These are phyloP conservation scores for Drosophila ochracea DNA, from an alignment of 2,888 invertebrate species.

Conservation along the genomic window DNA sequence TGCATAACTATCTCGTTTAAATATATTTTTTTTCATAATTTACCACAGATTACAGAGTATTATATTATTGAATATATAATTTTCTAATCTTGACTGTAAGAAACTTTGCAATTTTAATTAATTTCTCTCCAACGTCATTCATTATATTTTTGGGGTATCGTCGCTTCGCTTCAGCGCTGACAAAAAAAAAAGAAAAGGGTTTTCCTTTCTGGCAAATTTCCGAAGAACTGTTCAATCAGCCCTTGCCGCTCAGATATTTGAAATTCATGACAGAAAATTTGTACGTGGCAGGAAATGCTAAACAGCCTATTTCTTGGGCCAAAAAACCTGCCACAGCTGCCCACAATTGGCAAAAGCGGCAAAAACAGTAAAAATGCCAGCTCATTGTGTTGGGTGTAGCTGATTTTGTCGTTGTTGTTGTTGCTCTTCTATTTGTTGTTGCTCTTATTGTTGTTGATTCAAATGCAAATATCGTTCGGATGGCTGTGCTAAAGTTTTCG, in stretches of 20 bases:
- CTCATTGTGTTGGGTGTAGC: slow-evolving; percentile 55
- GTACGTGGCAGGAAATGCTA: slow-evolving; percentile 76
- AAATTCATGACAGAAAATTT: slow-evolving; percentile 75
- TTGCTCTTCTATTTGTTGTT: slow-evolving; percentile 12
- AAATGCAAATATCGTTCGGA: slow-evolving; percentile 70
- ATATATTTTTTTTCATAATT: no score
- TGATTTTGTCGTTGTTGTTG: slow-evolving; percentile 23
- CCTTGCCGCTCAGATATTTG: slow-evolving; percentile 61
- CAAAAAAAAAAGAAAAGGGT: neutral
- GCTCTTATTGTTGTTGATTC: slow-evolving; percentile 54
- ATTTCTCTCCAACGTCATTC: neutral
- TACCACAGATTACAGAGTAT: neutral
- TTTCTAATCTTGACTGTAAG: no score
- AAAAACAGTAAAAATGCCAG: slow-evolving; percentile 43
- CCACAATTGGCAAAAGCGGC: slow-evolving; percentile 36
- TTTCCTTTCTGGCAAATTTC: slow-evolving; percentile 32
- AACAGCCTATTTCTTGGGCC: slow-evolving; percentile 52
- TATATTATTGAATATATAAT: neutral
- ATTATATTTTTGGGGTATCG: slow-evolving; percentile 17
- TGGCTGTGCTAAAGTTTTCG: slow-evolving; percentile 67
- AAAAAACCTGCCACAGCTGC: slow-evolving; percentile 45
- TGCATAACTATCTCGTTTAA: neutral
- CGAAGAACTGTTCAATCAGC: slow-evolving; percentile 72
- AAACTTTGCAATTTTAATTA: neutral
- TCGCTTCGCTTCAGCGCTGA: slow-evolving; percentile 3